These are phyloP conservation scores for Esox lucius DNA, from an alignment of 2,797 vertebrate genomes.

Conservation along the genomic window DNA sequence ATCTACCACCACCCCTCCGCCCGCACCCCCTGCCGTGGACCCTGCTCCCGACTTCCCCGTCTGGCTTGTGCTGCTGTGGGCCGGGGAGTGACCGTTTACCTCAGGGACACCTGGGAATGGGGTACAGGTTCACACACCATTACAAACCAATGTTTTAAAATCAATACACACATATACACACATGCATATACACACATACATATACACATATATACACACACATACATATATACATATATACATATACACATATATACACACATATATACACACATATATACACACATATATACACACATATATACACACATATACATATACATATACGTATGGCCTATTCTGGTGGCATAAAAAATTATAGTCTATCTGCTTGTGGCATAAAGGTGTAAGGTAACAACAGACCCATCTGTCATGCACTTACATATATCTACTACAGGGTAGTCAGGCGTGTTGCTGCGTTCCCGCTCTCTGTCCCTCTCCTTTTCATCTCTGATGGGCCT, in stretches of 20 bases:
- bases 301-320: no score
- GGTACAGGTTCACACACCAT: not conserved
- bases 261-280: no score
- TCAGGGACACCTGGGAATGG: constrained; percentile 82
- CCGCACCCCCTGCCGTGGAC: constrained; percentile 56
- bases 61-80: constrained; percentile 78
- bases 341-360: not conserved
- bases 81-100: constrained; percentile 83
- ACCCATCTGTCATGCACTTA: constrained; percentile 58
- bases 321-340: not conserved
- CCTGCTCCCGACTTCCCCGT: constrained; percentile 78
- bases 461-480: constrained; percentile 84
- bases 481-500: constrained; percentile 92
- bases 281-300: no score
- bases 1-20: constrained; percentile 86
- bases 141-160: not conserved
- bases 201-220: no score
- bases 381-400: not conserved
- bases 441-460: constrained; percentile 89
- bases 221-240: no score
- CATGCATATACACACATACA: no score
- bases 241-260: no score
- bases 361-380: not conserved
- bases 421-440: constrained; percentile 91
- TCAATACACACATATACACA: no score